phyloP scores from a whole-genome alignment of 2,888 invertebrate species.

The Anaspis maculata region DNA sequence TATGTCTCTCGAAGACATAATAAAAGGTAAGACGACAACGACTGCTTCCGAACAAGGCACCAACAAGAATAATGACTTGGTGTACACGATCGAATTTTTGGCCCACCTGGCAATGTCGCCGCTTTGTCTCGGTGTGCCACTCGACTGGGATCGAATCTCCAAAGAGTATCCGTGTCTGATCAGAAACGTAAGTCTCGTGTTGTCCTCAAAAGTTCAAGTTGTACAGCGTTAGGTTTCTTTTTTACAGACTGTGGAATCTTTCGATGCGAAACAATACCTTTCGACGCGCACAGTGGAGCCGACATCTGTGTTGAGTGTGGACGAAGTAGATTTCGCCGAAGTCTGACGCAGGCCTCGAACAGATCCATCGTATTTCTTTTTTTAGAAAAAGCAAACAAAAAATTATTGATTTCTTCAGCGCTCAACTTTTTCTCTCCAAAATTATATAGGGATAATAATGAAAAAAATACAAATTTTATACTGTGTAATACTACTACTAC shows the following conservation, averaged over 20 bases:
- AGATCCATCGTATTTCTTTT: background rate
- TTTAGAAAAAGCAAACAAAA: too few species aligned
- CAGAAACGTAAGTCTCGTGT: slow-evolving; percentile 41
- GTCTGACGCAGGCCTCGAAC: slow-evolving; percentile 18
- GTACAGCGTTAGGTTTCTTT: background rate
- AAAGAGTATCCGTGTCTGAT: slow-evolving; percentile 46
- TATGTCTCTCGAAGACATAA: slow-evolving; percentile 33
- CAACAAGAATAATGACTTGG: slow-evolving; percentile 14
- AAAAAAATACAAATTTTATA: background rate
- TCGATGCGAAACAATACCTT: slow-evolving; percentile 40
- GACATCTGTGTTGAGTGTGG: slow-evolving; percentile 26
- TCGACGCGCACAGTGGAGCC: slow-evolving; percentile 32
- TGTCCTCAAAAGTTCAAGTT: background rate
- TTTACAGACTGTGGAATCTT: slow-evolving; percentile 36
- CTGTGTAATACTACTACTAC: background rate
- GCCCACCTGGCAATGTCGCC: slow-evolving; percentile 49
- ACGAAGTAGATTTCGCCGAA: slow-evolving; percentile 24
- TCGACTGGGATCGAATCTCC: slow-evolving; percentile 47
- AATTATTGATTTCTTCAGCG: too few species aligned
- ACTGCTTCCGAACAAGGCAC: slow-evolving; percentile 14
- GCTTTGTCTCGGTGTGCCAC: slow-evolving; percentile 44
- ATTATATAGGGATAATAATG: too few species aligned
- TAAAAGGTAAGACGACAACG: slow-evolving; percentile 33
- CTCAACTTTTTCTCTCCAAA: too few species aligned
- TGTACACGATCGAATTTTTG: slow-evolving; percentile 43